phyloP scores from a whole-genome alignment of 1,140 invertebrate species.

The Rhagoletis pomonella region DNA sequence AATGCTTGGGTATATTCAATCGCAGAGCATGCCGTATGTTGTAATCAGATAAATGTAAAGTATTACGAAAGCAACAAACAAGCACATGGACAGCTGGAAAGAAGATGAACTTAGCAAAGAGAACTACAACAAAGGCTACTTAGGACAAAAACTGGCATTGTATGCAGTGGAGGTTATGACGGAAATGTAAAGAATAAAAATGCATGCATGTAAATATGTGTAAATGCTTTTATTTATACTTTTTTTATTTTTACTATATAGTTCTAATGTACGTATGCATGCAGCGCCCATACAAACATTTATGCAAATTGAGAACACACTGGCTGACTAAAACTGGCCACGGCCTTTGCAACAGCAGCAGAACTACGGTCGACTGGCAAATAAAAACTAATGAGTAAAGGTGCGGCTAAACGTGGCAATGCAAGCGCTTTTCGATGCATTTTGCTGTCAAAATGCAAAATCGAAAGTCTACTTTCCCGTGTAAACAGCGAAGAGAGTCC shows the following conservation, averaged over 20 bases:
- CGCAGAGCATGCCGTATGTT: too few species aligned
- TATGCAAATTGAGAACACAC: constrained; percentile 42
- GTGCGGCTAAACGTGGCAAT: not conserved
- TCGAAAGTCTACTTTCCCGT: too few species aligned
- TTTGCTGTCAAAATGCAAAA: too few species aligned
- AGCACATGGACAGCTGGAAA: not conserved
- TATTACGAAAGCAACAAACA: not conserved
- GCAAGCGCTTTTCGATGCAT: too few species aligned
- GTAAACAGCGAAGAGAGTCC: too few species aligned
- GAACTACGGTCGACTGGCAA: not conserved
- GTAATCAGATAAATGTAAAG: not conserved
- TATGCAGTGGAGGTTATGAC: not conserved
- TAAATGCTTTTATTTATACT: too few species aligned
- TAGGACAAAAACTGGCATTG: not conserved
- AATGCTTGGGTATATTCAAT: too few species aligned
- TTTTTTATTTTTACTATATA: too few species aligned
- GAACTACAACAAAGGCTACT: not conserved
- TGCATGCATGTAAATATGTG: not conserved
- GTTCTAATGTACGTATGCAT: not conserved
- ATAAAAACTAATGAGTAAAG: constrained; percentile 44
- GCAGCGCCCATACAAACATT: not conserved
- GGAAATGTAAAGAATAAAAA: not conserved
- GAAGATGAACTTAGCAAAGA: not conserved
- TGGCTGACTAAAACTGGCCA: not conserved
- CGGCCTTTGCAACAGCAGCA: not conserved